A percentile compares a stretch with the other conserved stretches of the same genome.
These are phyloP conservation scores for Bombus soroeensis DNA, from an alignment of 1,140 invertebrate genomes.

Conservation along the genomic window DNA sequence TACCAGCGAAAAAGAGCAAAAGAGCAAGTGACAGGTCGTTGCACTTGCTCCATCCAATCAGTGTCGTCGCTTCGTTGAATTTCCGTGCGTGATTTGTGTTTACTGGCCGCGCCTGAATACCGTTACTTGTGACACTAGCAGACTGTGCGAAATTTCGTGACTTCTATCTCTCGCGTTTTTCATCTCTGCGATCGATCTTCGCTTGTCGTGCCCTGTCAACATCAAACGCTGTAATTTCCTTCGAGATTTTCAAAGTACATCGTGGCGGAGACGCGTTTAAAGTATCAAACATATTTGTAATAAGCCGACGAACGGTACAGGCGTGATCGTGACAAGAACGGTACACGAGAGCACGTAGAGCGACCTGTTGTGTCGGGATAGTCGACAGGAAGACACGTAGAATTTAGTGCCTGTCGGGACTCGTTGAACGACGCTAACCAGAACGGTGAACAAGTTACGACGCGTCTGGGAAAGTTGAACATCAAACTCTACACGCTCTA, in stretches of 20 bases:
- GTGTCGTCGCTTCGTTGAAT: constrained; percentile 23
- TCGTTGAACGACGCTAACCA: not conserved
- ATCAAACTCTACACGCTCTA: not conserved
- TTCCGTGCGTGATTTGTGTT: constrained; percentile 31
- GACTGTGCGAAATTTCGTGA: not conserved
- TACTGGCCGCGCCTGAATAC: constrained; percentile 37
- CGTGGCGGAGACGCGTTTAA: not conserved
- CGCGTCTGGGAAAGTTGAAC: not conserved
- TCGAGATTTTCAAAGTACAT: too few relatives aligned
- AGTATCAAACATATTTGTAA: not conserved
- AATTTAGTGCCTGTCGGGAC: not conserved
- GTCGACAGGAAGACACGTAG: not conserved
- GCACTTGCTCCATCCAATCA: constrained; percentile 11
- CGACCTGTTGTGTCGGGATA: constrained; percentile 14
- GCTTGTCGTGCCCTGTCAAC: too few relatives aligned
- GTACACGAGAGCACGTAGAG: not conserved
- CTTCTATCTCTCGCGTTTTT: not conserved
- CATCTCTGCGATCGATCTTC: too few relatives aligned
- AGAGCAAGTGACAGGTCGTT: constrained; percentile 24
- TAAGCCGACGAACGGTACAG: not conserved
- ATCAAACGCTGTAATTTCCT: not conserved
- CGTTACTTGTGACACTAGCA: constrained; percentile 40
- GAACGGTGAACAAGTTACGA: not conserved
- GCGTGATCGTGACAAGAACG: not conserved
- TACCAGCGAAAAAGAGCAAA: not conserved